Base-by-base conservation (phyloP, 2,797 vertebrate genomes). In the Orientallactaga sibirica region DNA sequence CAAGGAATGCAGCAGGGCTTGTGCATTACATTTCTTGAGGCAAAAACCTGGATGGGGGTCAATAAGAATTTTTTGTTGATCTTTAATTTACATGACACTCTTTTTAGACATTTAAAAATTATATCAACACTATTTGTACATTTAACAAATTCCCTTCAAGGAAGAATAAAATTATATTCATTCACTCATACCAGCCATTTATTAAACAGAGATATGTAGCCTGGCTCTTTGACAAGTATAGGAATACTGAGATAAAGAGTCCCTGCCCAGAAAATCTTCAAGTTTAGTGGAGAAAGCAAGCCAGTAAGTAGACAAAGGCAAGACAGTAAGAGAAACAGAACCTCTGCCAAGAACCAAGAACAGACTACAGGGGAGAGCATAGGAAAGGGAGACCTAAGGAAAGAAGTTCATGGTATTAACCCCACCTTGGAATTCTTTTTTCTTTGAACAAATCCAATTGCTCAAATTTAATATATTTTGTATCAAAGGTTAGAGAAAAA, bases 111-210 rank as follows among this genome's bases (percentile, higher is more conserved):
- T 78, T 33, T 20, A 43, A 77, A 94, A 48, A 14, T 82, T 68
- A 64, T 24, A 19, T 16, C 5, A 79, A 71, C 11, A 67, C 19
- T 84, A 64, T 7, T 86, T 91, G 48, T 10, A 94, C 55, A 70
- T 80, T 88, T 92, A 86, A 93, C 66, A 92, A 79, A 94, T 93
- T 89, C 4, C 18, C 33, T 75, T 88, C 91, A 78, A 87, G 33
- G n/a, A 80, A 74, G 12, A 81, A 22, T 76, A 71, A 88, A 9
- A 48, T 75, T 52, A 9, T 3, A 25, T 43, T n/a, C 48, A 82
- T 73, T 61, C 20, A 67, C 76, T 97, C 62, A 43, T 85, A 88
- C 61, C 87, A 41, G 19, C 43, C n/a, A 68, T 62, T 73, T 79
- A 76, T 87, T 87, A 61, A 71, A 52, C 10, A 81, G 25, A 93